Conservation (phyloP, 1,140 invertebrate species). For the Geopemphigus sp. region DNA sequence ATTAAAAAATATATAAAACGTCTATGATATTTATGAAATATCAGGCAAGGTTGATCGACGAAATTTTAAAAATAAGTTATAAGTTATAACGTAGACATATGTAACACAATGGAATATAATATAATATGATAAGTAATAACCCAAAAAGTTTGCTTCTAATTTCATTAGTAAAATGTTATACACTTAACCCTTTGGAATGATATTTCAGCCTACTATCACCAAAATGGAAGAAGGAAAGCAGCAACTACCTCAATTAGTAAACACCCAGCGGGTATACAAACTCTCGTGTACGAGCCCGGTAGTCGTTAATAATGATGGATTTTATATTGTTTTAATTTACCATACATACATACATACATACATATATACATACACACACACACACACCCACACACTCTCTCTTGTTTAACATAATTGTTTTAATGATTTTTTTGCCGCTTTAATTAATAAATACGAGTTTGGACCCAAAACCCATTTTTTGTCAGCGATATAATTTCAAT, state of each 20-base stretch:
- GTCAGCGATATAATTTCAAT: neutral
- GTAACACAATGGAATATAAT: too few species aligned
- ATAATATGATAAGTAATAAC: neutral
- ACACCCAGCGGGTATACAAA: neutral
- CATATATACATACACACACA: too few species aligned
- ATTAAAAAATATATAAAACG: too few species aligned
- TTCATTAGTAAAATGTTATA: neutral
- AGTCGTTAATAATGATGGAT: conserved; percentile 34
- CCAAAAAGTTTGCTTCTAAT: neutral
- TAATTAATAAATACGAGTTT: conserved; percentile 31
- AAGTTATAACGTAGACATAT: too few species aligned
- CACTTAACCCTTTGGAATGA: neutral
- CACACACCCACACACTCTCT: too few species aligned
- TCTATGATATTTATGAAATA: too few species aligned
- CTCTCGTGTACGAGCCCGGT: neutral
- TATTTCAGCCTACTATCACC: neutral
- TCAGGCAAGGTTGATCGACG: too few species aligned
- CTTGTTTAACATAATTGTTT: neutral
- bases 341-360: neutral
- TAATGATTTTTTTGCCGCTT: conserved; percentile 20
- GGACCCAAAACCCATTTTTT: neutral
- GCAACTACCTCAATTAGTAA: conserved; percentile 21
- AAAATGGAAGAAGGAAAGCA: accelerated
- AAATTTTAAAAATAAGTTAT: too few species aligned
- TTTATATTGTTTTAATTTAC: conserved; percentile 35